These are phyloP conservation scores for Ammodramus savannarum DNA, from an alignment of 2,113 vertebrate species.

Conservation along the genomic window DNA sequence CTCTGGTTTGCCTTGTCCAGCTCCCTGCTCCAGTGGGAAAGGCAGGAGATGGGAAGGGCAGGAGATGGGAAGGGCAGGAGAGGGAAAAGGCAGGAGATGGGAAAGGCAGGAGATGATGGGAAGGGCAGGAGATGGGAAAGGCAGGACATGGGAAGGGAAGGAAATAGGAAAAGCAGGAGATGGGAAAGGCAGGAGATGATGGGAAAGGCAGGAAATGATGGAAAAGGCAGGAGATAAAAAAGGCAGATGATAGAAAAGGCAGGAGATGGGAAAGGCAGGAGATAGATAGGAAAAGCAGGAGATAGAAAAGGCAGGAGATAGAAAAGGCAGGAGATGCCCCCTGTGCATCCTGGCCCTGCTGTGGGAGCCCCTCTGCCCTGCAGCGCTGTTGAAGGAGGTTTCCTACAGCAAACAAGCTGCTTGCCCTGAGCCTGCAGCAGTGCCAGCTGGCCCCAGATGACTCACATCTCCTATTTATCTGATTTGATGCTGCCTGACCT, in stretches of 20 bases:
- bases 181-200: background rate
- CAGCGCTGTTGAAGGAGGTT: background rate
- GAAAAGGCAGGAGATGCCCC: background rate
- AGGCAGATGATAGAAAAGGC: background rate
- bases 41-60: no score
- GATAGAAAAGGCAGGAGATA: background rate
- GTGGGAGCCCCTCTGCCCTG: background rate
- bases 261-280: background rate
- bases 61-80: background rate
- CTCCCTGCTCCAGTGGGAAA: background rate
- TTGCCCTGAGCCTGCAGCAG: background rate
- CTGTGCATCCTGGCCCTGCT: fast-evolving
- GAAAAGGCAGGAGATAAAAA: background rate
- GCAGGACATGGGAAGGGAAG: background rate
- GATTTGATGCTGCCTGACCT: background rate
- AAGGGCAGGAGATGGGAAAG: no score
- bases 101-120: background rate
- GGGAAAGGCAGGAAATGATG: no score
- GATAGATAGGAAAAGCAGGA: background rate
- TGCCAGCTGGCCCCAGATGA: background rate
- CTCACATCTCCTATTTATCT: background rate
- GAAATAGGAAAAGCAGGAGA: background rate
- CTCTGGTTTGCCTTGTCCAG: background rate
- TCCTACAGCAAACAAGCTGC: background rate
- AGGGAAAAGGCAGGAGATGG: no score